These are phyloP conservation scores for Bellardia pandia DNA, from an alignment of 2,888 invertebrate species.

Conservation along the genomic window DNA sequence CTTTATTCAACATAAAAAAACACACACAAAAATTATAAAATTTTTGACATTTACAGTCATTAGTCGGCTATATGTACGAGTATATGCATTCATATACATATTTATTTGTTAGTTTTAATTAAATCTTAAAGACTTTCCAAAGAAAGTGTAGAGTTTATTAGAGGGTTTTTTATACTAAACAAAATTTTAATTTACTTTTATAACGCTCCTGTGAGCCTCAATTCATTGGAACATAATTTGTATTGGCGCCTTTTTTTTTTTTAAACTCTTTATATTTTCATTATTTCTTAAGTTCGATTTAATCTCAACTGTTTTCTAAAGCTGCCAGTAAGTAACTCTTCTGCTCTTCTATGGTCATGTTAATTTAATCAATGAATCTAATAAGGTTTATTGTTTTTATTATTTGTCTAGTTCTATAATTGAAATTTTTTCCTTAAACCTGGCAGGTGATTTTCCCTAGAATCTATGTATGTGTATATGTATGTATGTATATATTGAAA, in stretches of 20 bases:
- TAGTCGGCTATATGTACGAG: not conserved
- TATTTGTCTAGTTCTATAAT: conserved; percentile 12
- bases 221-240: conserved; percentile 46
- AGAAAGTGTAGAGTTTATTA: conserved; percentile 59
- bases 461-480: conserved; percentile 17
- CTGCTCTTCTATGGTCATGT: conserved; percentile 28
- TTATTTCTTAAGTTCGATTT: not conserved
- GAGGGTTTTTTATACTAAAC: not conserved
- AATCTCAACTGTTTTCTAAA: not conserved
- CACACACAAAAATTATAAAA: conserved; percentile 7
- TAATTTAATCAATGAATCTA: conserved; percentile 64
- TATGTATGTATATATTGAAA: no score
- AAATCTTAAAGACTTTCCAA: conserved; percentile 20
- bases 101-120: conserved; percentile 45
- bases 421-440: conserved; percentile 26
- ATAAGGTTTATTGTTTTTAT: conserved; percentile 7
- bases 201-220: conserved; percentile 28
- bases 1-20: not conserved
- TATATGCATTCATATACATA: not conserved
- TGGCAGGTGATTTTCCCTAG: conserved; percentile 67
- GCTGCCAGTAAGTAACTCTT: not conserved
- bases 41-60: conserved; percentile 70
- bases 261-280: conserved; percentile 18
- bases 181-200: conserved; percentile 23
- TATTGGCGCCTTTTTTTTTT: conserved; percentile 57